Evolutionary conservation across 2,797 vertebrate genomes (phyloP), one percentile per base, ranked within the genome.

Genomic region (Rhabdomys pumilio): DNA sequence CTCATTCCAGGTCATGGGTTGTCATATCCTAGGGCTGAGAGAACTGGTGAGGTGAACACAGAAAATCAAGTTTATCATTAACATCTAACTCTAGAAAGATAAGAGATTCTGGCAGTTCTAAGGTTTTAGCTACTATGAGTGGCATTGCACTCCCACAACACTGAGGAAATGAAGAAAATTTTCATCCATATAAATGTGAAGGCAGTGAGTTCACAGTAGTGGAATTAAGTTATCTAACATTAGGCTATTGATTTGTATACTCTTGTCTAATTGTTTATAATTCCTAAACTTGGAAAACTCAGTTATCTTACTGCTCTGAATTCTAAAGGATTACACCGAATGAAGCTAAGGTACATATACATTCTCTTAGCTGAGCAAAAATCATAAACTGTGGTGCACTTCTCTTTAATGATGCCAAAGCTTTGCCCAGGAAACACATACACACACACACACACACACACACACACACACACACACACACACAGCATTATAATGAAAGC

Each of bases 401-500:
- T 88, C 65, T 86, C 59, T 92, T 95, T 92, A 82, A 76, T 96
- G 72, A 87, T 29, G 34, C 15, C 31, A 50, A 38, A 57, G 20
- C 26, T 97, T 94, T 86, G 55, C 89, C 61, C 29, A 44, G n/a
- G 38, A 38, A 38, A 38, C 38, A 38, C 38, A 38, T 2, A 38
- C 38, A 38, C 38, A 38, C 38, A 38, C 38, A 38, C 38, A 38
- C 38, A 38, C 38, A 38, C 38, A 38, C 38, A 38, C 38, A 38
- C 38, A 38, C 38, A 38, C 38, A 38, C 38, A 38, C 38, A 38
- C 38, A 38, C 38, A 50, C 47, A 38, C 47, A 50, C 63, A 22
- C 84, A 80, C 65, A 91, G 69, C 82, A 95, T 87, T 98, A 96
- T 97, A 95, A 96, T 92, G 95, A 97, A 95, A 96, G 77, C 98